Percentiles rank a stretch among this genome's conserved stretches.
phyloP scores from a whole-genome alignment of 1,140 invertebrate genomes.

The Drosophila baimaii region DNA sequence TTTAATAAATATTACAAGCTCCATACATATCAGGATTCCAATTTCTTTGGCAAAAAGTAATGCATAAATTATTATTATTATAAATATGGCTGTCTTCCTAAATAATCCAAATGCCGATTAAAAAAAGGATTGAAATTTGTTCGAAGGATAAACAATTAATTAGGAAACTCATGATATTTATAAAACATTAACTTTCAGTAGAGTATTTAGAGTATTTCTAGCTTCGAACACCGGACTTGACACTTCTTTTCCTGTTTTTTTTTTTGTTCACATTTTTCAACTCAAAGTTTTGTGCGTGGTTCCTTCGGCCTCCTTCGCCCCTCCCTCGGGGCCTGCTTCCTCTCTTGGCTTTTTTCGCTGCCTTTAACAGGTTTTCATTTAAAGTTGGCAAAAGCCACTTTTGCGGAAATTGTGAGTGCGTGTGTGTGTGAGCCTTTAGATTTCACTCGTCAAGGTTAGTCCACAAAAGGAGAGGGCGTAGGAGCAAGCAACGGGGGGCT shows the following conservation, averaged over 20 bases:
- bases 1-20: not conserved
- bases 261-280: constrained; percentile 50
- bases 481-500: not conserved
- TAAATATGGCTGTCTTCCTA: too few relatives aligned
- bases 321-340: constrained; percentile 21
- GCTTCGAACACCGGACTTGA: constrained; percentile 15
- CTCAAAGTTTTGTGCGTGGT: constrained; percentile 69
- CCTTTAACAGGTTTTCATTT: constrained; percentile 78
- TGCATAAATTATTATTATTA: not conserved
- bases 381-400: constrained; percentile 79
- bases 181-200: too few relatives aligned
- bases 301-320: constrained; percentile 38
- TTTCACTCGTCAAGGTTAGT: constrained; percentile 76
- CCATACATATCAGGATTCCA: too few relatives aligned
- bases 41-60: not conserved
- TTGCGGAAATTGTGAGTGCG: constrained; percentile 72
- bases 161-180: too few relatives aligned
- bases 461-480: not conserved
- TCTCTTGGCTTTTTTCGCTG: constrained; percentile 35
- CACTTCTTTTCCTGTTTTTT: constrained; percentile 23
- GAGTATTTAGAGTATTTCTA: too few relatives aligned
- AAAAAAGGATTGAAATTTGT: too few relatives aligned
- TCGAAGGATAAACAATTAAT: too few relatives aligned
- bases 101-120: too few relatives aligned
- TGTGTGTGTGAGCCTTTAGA: constrained; percentile 66